Evolutionary conservation across 53 echinoderm and acorn worm genomes (phyloP).

Genomic region (Astropecten irregularis): DNA sequence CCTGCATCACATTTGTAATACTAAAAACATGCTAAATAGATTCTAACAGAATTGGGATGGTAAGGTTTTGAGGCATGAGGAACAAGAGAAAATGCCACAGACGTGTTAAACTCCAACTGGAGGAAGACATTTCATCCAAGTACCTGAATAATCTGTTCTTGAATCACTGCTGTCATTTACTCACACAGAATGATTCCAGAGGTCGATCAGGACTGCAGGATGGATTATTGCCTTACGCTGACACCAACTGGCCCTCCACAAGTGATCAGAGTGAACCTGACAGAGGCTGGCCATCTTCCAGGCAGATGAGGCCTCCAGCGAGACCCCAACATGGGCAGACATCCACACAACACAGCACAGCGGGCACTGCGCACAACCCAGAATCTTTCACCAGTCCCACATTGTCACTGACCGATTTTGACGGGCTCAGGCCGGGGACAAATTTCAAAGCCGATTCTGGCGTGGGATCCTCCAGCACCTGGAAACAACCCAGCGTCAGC

Average conservation of each 20-base stretch:
- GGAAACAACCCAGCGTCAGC: slow-evolving; percentile 1
- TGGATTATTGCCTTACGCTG: not conserved
- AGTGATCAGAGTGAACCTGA: not conserved
- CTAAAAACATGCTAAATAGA: too few relatives aligned
- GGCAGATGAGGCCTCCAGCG: not conserved
- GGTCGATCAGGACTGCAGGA: not conserved
- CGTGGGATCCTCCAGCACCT: not conserved
- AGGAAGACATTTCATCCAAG: too few relatives aligned
- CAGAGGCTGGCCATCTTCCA: not conserved
- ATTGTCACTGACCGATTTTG: not conserved
- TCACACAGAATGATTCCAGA: not conserved
- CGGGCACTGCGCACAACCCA: not conserved
- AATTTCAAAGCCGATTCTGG: slow-evolving; percentile 14
- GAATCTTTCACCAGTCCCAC: not conserved
- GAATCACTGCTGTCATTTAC: too few relatives aligned
- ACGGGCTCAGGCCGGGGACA: not conserved
- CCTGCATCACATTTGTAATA: too few relatives aligned
- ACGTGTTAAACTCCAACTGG: too few relatives aligned
- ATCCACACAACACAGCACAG: not conserved
- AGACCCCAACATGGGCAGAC: not conserved
- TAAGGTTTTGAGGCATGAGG: too few relatives aligned
- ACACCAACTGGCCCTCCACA: not conserved
- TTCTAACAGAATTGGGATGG: too few relatives aligned
- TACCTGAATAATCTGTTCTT: too few relatives aligned
- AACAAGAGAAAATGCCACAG: too few relatives aligned